Percentiles rank a stretch among this genome's conserved stretches.
phyloP scores from a whole-genome alignment of 2,888 invertebrate genomes.

The Emmelina monodactyla region DNA sequence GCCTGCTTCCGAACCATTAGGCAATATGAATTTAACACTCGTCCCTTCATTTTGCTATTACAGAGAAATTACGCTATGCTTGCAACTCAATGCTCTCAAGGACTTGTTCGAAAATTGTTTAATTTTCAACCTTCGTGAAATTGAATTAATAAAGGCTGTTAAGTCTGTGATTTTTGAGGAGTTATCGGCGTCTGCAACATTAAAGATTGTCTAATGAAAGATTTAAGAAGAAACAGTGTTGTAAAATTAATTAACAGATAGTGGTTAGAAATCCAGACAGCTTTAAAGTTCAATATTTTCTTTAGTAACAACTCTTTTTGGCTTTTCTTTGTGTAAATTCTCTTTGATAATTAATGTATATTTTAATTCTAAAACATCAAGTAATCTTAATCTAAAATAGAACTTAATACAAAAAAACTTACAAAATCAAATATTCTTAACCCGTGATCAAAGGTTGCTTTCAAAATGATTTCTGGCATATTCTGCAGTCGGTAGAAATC shows the following conservation, averaged over 20 bases:
- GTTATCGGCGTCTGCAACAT: neutral
- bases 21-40: conserved; percentile 64
- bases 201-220: too few species aligned
- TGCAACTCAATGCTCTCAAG: neutral
- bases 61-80: conserved; percentile 39
- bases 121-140: conserved; percentile 1
- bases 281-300: too few species aligned
- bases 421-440: neutral
- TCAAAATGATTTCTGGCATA: neutral
- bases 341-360: too few species aligned
- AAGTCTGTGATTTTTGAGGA: neutral
- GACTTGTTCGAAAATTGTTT: conserved; percentile 1
- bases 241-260: too few species aligned
- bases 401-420: neutral
- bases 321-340: too few species aligned
- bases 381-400: neutral
- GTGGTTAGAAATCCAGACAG: too few species aligned
- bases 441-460: neutral
- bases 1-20: conserved; percentile 59
- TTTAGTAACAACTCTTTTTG: too few species aligned
- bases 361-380: neutral
- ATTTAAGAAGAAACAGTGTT: too few species aligned
- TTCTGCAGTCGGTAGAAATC: neutral
- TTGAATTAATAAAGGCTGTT: neutral
- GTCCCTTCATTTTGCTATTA: conserved; percentile 62